Conservation (phyloP, 53 echinoderm and acorn worm genomes). For the Paracentrotus lividus region DNA sequence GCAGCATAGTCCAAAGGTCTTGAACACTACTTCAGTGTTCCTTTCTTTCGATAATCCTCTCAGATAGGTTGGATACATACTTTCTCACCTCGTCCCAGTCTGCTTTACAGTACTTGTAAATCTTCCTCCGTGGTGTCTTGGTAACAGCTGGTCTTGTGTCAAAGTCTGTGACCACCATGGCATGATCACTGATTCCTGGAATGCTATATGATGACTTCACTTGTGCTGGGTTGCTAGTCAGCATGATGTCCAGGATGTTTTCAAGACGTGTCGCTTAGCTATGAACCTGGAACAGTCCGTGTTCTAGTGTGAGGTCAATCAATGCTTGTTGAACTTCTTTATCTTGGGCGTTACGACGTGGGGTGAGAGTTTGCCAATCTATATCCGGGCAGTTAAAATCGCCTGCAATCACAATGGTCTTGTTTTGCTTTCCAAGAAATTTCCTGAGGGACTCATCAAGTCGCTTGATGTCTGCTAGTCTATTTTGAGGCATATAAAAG, state of each 20-base stretch:
- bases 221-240: neutral
- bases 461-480: neutral
- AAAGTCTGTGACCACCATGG: neutral
- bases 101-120: neutral
- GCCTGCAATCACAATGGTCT: neutral
- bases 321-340: neutral
- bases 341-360: neutral
- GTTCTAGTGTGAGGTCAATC: neutral
- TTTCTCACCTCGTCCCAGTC: neutral
- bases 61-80: neutral
- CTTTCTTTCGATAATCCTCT: neutral
- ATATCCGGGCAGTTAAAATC: neutral
- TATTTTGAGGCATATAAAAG: neutral
- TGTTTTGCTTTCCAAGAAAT: neutral
- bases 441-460: neutral
- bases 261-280: neutral
- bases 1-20: neutral
- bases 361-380: neutral
- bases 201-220: neutral
- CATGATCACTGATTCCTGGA: too few relatives aligned
- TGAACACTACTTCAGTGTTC: neutral
- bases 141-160: neutral
- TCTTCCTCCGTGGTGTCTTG: neutral
- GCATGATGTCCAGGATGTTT: neutral
- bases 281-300: neutral